Evolutionary conservation across 2,797 vertebrate genomes (phyloP).

Genomic region (Prionace glauca): DNA sequence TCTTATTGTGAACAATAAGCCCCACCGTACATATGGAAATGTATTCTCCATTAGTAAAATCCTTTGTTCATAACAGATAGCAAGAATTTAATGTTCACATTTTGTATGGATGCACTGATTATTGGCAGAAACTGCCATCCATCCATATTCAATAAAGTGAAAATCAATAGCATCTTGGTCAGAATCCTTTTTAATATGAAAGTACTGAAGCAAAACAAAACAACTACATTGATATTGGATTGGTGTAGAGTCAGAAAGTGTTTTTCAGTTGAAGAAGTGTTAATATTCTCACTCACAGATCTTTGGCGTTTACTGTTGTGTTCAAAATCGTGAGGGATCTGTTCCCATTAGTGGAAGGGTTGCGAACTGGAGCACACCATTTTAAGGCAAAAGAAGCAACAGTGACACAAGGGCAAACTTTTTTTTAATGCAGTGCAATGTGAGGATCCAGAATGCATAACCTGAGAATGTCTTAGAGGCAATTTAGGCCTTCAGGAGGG

Average conservation of each 20-base stretch:
- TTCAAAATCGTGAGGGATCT: not conserved
- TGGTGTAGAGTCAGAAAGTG: not conserved
- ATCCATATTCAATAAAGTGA: not conserved
- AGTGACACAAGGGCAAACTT: not conserved
- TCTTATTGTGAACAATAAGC: not conserved
- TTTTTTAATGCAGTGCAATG: not conserved
- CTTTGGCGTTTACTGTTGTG: not conserved
- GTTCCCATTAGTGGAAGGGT: not conserved
- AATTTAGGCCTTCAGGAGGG: not conserved
- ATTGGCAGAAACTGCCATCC: not conserved
- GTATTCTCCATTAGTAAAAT: not conserved
- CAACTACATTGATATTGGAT: not conserved
- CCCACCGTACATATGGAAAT: not conserved
- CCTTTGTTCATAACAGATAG: not conserved
- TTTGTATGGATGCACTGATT: not conserved
- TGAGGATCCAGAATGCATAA: not conserved
- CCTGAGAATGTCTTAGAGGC: not conserved
- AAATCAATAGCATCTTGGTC: not conserved
- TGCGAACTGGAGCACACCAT: no score
- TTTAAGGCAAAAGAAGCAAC: not conserved
- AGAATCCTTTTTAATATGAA: not conserved
- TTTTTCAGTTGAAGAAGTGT: not conserved
- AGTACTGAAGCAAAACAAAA: not conserved
- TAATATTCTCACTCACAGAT: not conserved
- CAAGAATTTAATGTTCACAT: not conserved